A percentile compares a stretch with the other conserved stretches of the same genome.
phyloP scores from a whole-genome alignment of 2,888 invertebrate genomes.

The Scrobipalpa costella region DNA sequence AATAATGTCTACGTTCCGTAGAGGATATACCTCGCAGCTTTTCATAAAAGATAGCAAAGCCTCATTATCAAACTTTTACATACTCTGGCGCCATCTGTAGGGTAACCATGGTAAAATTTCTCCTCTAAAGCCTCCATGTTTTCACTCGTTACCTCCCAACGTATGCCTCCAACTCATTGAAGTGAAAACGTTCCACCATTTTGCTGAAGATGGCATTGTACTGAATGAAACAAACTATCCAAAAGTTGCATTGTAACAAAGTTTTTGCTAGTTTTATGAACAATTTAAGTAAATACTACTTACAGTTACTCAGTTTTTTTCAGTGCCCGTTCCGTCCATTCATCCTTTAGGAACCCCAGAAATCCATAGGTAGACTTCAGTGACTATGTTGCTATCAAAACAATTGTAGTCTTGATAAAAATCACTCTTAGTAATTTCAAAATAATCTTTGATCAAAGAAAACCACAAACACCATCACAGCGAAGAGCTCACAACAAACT shows the following conservation, averaged over 20 bases:
- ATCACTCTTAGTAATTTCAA: not conserved
- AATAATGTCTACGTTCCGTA: too few relatives aligned
- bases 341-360: not conserved
- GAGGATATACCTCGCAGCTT: too few relatives aligned
- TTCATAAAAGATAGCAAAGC: too few relatives aligned
- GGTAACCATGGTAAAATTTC: conserved; percentile 22
- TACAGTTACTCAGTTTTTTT: not conserved
- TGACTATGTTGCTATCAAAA: not conserved
- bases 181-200: conserved; percentile 6
- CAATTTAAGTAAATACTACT: too few relatives aligned
- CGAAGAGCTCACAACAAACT: conserved; percentile 64
- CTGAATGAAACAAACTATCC: not conserved
- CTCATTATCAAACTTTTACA: not conserved
- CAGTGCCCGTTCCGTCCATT: not conserved
- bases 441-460: conserved; percentile 13
- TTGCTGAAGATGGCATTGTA: conserved; percentile 38
- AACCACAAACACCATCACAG: conserved; percentile 39
- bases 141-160: not conserved
- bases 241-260: not conserved
- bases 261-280: not conserved
- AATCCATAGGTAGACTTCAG: too few relatives aligned
- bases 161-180: not conserved
- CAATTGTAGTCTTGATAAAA: not conserved
- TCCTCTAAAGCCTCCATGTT: conserved; percentile 35
- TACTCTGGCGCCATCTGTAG: conserved; percentile 38